phyloP scores from a whole-genome alignment of 2,113 vertebrate genomes.

The Zosterops lateralis region DNA sequence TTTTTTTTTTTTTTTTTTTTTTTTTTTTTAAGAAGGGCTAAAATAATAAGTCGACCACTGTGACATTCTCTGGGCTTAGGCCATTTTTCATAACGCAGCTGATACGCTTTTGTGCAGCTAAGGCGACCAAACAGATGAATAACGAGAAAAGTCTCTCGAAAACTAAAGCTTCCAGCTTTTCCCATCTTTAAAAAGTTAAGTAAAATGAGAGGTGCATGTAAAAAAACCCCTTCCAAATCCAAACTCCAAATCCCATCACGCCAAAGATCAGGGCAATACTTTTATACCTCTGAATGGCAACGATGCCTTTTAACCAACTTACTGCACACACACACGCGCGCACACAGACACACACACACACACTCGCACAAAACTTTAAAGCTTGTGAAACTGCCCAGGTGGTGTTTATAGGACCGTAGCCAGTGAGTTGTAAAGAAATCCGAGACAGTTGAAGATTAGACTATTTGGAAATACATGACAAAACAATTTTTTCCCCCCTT shows the following conservation, averaged over 20 bases:
- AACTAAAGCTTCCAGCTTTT: constrained; percentile 77
- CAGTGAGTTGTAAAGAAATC: constrained; percentile 66
- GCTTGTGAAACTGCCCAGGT: constrained; percentile 76
- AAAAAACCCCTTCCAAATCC: constrained; percentile 22
- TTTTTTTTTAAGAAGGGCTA: constrained; percentile 77
- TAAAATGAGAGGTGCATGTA: constrained; percentile 71
- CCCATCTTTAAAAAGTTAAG: constrained; percentile 77
- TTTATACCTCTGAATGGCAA: constrained; percentile 68
- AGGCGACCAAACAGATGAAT: constrained; percentile 86
- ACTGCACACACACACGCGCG: constrained; percentile 11
- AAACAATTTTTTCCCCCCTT: not conserved
- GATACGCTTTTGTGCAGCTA: constrained; percentile 89
- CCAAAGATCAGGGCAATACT: constrained; percentile 73
- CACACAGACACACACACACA: not conserved
- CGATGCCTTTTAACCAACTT: constrained; percentile 72
- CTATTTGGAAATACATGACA: constrained; percentile 23
- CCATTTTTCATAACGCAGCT: constrained; percentile 94
- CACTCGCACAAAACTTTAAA: constrained; percentile 73
- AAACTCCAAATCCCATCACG: constrained; percentile 29
- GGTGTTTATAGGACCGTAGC: constrained; percentile 69
- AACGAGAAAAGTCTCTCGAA: constrained; percentile 77
- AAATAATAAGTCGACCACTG: constrained; percentile 96
- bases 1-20: constrained; percentile 59
- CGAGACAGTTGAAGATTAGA: constrained; percentile 58
- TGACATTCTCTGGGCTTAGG: constrained; percentile 90